Conservation (phyloP, 2,797 vertebrate species). For the Morus bassanus region DNA sequence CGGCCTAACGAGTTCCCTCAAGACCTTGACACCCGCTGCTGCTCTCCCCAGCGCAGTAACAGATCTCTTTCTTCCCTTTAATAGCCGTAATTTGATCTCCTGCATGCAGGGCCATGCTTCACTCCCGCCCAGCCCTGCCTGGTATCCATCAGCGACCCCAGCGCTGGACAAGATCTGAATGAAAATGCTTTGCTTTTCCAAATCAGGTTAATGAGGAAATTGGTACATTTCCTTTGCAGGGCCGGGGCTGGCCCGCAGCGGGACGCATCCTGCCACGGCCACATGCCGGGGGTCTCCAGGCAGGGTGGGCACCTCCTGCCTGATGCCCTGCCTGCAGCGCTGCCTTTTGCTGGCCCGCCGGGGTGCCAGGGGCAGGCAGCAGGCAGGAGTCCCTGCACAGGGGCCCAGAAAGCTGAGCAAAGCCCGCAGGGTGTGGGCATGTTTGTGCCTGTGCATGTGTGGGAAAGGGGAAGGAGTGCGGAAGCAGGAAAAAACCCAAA, state of each 20-base stretch:
- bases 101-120: constrained; percentile 21
- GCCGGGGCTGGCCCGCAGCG: neutral
- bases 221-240: constrained; percentile 6
- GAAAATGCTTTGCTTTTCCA: constrained; percentile 40
- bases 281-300: accelerated
- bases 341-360: accelerated
- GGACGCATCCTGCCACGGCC: neutral
- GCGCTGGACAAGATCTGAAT: constrained; percentile 41
- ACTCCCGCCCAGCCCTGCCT: constrained; percentile 1
- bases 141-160: neutral
- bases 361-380: neutral
- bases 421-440: accelerated
- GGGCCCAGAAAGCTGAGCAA: neutral
- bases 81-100: constrained; percentile 49
- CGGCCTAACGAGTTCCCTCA: neutral
- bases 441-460: neutral
- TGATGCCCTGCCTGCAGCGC: neutral
- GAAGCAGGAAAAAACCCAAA: neutral
- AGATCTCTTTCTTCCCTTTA: constrained; percentile 38
- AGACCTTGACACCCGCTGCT: neutral
- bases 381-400: neutral
- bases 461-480: neutral
- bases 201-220: constrained; percentile 67
- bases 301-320: neutral
- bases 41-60: neutral